Percentiles rank a stretch among this genome's conserved stretches.
These are phyloP conservation scores for Eulemur mongoz DNA, from an alignment of 2,797 vertebrate species.

Conservation along the genomic window DNA sequence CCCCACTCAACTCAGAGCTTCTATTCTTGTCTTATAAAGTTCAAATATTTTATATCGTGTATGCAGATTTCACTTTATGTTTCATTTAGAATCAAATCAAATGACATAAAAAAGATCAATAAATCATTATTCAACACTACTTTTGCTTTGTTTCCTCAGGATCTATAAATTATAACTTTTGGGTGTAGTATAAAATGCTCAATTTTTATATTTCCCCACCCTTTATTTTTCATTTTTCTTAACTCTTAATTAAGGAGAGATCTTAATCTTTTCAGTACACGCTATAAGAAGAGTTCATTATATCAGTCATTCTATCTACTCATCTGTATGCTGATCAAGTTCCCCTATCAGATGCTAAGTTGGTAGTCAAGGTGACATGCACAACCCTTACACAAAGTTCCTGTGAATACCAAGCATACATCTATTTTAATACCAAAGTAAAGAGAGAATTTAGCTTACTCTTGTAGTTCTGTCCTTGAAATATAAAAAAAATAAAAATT, in stretches of 20 bases:
- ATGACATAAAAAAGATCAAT: not conserved
- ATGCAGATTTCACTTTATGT: not conserved
- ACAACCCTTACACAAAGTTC: not conserved
- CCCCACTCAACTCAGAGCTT: too few species aligned
- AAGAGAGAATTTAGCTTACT: not conserved
- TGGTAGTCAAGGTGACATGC: not conserved
- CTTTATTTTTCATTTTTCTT: not conserved
- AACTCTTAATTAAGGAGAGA: not conserved
- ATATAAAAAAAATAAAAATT: not conserved
- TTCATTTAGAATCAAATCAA: not conserved
- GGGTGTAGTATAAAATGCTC: not conserved
- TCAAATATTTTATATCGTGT: not conserved
- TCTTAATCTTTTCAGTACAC: not conserved
- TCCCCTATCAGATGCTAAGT: not conserved
- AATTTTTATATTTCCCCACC: not conserved
- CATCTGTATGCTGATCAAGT: not conserved
- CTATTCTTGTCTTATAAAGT: not conserved
- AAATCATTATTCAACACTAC: not conserved
- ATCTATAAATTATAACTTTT: not conserved
- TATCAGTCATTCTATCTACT: not conserved
- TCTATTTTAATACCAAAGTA: not conserved
- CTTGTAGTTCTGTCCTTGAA: not conserved
- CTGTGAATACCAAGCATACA: not conserved
- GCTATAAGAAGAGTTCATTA: not conserved
- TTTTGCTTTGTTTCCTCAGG: not conserved